A percentile compares a stretch with the other conserved stretches of the same genome.
Conservation (phyloP, 2,888 invertebrate species). For the Steinernema scapterisci region DNA sequence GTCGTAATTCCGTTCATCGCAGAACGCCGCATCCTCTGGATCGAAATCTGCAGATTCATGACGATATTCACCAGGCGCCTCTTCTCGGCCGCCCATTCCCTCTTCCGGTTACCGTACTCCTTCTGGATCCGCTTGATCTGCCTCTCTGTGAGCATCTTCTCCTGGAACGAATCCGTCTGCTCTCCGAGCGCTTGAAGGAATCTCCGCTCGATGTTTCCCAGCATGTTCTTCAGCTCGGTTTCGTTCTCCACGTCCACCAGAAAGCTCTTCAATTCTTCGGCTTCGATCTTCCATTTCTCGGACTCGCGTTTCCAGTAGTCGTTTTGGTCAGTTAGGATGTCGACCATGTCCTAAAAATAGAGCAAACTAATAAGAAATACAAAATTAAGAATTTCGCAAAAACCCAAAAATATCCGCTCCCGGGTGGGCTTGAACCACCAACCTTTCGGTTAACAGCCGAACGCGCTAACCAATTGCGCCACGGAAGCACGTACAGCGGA, state of each 20-base stretch:
- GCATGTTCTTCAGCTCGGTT: slow-evolving; percentile 56
- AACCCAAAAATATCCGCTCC: slow-evolving; percentile 48
- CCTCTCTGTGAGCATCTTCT: slow-evolving; percentile 41
- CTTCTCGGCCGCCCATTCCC: slow-evolving; percentile 1
- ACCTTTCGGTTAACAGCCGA: slow-evolving; percentile 67
- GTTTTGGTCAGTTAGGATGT: slow-evolving; percentile 54
- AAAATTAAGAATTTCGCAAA: too few species aligned
- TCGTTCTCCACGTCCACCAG: slow-evolving; percentile 60
- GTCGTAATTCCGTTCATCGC: slow-evolving; percentile 12
- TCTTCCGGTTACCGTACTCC: slow-evolving; percentile 33
- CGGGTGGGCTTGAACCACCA: slow-evolving; percentile 67
- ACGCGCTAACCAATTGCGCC: slow-evolving; percentile 60
- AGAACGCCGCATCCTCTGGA: slow-evolving; percentile 27
- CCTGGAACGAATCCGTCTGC: slow-evolving; percentile 52
- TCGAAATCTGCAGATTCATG: slow-evolving; percentile 35
- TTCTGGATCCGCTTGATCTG: slow-evolving; percentile 35
- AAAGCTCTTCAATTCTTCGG: slow-evolving; percentile 56
- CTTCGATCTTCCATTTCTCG: slow-evolving; percentile 50
- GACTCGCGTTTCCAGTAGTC: slow-evolving; percentile 55
- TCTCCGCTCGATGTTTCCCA: slow-evolving; percentile 59
- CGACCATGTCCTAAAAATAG: slow-evolving; percentile 38
- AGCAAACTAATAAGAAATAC: background rate
- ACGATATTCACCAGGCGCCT: background rate
- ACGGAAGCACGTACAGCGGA: slow-evolving; percentile 35
- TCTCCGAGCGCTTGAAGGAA: slow-evolving; percentile 60